These are phyloP conservation scores for Strigops habroptila DNA, from an alignment of 2,113 vertebrate genomes.

Conservation along the genomic window DNA sequence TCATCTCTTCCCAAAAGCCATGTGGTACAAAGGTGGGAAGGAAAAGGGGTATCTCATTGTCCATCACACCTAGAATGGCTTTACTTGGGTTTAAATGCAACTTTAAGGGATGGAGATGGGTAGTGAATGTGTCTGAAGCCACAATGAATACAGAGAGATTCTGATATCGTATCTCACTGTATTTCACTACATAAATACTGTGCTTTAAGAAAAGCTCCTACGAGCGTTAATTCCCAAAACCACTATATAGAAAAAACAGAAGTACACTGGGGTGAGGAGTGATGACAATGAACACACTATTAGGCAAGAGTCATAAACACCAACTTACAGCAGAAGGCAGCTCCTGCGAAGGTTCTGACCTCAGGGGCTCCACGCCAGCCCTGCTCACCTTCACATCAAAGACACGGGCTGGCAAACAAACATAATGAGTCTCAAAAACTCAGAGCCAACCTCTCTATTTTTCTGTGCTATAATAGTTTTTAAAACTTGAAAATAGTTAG, in stretches of 20 bases:
- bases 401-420: rapidly evolving
- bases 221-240: background rate
- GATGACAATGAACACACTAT: rapidly evolving
- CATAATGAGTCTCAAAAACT: background rate
- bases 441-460: background rate
- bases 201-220: background rate
- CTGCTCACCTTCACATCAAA: background rate
- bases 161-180: rapidly evolving
- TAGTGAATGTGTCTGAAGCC: background rate
- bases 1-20: background rate
- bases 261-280: background rate
- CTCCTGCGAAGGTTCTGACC: background rate
- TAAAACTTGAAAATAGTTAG: background rate
- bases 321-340: background rate
- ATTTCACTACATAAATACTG: background rate
- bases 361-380: background rate
- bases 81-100: background rate
- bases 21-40: background rate
- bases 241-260: background rate
- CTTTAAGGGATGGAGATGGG: background rate
- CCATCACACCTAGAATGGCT: background rate
- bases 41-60: rapidly evolving
- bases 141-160: rapidly evolving
- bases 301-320: background rate
- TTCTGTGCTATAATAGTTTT: background rate